Evolutionary conservation across 2,797 vertebrate genomes (phyloP).

Genomic region (Anguilla pacifica): DNA sequence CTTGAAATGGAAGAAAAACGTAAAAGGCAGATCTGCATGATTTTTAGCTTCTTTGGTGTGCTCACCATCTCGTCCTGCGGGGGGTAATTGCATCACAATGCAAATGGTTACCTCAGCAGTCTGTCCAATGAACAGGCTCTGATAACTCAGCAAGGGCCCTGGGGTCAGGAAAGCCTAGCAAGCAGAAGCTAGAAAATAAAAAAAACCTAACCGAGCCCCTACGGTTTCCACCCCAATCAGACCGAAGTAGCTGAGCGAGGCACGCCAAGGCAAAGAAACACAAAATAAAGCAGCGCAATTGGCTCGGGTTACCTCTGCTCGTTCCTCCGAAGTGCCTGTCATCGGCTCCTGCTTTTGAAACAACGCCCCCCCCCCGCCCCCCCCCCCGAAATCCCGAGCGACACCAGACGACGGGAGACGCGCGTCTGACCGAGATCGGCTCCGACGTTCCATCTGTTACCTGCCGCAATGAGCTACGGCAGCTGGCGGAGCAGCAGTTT

Average conservation of each 20-base stretch:
- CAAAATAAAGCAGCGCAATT: neutral
- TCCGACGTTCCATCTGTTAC: constrained; percentile 27
- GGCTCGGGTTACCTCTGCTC: neutral
- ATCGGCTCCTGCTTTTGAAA: neutral
- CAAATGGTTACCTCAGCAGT: neutral
- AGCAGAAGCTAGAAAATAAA: neutral
- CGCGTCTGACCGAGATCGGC: neutral
- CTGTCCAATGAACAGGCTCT: neutral
- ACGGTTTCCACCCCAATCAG: neutral
- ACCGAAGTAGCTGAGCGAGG: neutral
- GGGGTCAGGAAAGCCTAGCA: neutral
- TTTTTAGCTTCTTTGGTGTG: neutral
- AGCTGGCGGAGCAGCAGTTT: neutral
- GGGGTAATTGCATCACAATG: neutral
- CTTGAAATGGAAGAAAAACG: neutral
- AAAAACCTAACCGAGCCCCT: neutral
- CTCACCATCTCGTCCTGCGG: neutral
- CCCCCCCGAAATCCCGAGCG: neutral
- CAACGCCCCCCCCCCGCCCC: neutral
- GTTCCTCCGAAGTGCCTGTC: neutral
- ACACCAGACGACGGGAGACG: neutral
- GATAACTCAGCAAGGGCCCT: neutral
- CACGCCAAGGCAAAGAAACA: neutral
- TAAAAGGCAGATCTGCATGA: neutral
- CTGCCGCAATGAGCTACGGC: constrained; percentile 15